Conservation (phyloP, 2,888 invertebrate species). For the Argyresthia albistria region DNA sequence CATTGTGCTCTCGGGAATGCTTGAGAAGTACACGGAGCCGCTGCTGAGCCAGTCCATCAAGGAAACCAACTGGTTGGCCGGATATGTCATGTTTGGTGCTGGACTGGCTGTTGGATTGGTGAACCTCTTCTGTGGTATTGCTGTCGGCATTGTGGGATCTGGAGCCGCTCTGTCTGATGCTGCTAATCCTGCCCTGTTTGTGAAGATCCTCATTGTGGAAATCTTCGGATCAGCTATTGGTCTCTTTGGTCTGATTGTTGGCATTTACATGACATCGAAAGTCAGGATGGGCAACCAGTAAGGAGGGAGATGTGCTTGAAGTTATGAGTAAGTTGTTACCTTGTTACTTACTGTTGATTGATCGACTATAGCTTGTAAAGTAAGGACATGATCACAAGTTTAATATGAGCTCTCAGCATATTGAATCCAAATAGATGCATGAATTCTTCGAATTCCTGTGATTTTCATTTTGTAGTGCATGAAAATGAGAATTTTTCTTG, state of each 20-base stretch:
- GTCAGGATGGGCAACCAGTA: conserved; percentile 83
- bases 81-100: conserved; percentile 96
- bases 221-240: conserved; percentile 99
- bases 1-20: conserved; percentile 92
- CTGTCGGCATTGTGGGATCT: conserved; percentile 98
- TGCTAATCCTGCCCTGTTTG: conserved; percentile 95
- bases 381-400: too few species aligned
- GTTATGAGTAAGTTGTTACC: background rate
- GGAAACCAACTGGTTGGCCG: conserved; percentile 84
- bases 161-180: conserved; percentile 99
- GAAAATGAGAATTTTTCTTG: too few species aligned
- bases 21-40: conserved; percentile 74
- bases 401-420: too few species aligned
- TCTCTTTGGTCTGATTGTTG: conserved; percentile 97
- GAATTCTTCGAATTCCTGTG: background rate
- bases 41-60: conserved; percentile 47
- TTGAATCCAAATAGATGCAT: background rate
- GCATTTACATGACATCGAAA: conserved; percentile 93
- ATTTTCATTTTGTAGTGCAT: background rate
- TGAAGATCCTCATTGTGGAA: conserved; percentile 98
- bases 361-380: too few species aligned
- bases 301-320: conserved; percentile 30
- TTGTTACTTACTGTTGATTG: background rate
- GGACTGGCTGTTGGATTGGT: conserved; percentile 96
- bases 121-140: conserved; percentile 94